phyloP scores from a whole-genome alignment of 1,140 invertebrate species.

The Drosophila nigrodunni region DNA sequence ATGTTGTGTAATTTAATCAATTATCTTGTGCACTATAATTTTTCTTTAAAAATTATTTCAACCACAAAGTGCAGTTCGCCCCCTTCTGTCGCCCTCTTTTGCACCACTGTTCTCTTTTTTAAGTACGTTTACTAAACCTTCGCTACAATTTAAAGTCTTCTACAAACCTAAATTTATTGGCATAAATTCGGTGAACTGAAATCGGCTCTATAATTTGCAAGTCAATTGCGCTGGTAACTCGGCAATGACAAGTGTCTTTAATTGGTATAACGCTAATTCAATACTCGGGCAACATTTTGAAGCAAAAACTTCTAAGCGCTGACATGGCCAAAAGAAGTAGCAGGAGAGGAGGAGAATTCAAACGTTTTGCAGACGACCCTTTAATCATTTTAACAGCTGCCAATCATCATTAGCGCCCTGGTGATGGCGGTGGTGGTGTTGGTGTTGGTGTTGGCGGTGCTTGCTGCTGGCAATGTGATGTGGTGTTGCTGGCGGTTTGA shows the following conservation, averaged over 20 bases:
- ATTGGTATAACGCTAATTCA: constrained; percentile 29
- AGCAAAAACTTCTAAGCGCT: constrained; percentile 43
- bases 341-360: constrained; percentile 7
- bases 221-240: neutral
- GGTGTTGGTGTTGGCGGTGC: neutral
- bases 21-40: neutral
- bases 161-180: no score
- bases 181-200: no score
- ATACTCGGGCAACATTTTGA: constrained; percentile 29
- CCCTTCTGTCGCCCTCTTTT: no score
- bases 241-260: constrained; percentile 16
- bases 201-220: no score
- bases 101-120: no score
- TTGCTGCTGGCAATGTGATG: constrained; percentile 12
- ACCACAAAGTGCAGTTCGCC: no score
- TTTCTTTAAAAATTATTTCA: no score
- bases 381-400: constrained; percentile 74
- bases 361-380: constrained; percentile 48
- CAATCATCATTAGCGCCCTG: constrained; percentile 68
- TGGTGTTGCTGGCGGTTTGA: constrained; percentile 37
- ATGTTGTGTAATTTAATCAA: neutral
- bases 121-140: no score
- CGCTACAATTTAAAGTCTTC: no score
- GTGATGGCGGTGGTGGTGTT: constrained; percentile 3
- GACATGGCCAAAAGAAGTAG: constrained; percentile 3